These are phyloP conservation scores for Anguilla rostrata DNA, from an alignment of 2,113 vertebrate species.

Conservation along the genomic window DNA sequence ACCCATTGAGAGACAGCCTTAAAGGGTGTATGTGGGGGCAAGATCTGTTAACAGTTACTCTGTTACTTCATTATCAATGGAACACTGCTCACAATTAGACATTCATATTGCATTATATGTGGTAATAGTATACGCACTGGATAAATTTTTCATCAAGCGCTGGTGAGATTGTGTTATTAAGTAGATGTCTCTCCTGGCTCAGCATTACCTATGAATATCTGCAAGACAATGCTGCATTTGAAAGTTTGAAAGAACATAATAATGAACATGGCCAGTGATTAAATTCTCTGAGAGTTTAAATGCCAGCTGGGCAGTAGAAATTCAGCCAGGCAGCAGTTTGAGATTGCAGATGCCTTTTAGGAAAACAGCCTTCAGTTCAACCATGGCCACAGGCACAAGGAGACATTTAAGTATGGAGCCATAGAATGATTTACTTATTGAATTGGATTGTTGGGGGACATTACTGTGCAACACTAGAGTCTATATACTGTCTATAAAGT, in stretches of 20 bases:
- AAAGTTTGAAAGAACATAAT: constrained; percentile 22
- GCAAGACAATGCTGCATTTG: constrained; percentile 18
- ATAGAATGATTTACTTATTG: not conserved
- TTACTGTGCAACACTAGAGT: no score
- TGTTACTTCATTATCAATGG: constrained; percentile 27
- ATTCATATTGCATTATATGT: constrained; percentile 28
- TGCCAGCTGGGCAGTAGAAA: not conserved
- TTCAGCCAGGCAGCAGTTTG: not conserved
- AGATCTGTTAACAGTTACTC: constrained; percentile 20
- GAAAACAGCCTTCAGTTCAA: not conserved
- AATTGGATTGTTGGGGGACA: no score
- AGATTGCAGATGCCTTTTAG: not conserved
- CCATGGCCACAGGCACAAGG: not conserved
- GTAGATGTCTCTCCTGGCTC: constrained; percentile 26
- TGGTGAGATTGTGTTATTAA: constrained; percentile 33
- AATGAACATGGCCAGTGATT: constrained; percentile 16
- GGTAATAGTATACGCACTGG: constrained; percentile 30
- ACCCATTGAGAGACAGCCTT: constrained; percentile 33
- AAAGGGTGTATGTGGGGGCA: constrained; percentile 29
- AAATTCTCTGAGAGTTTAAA: constrained; percentile 4
- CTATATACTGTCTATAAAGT: no score
- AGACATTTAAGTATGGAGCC: not conserved
- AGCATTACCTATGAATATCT: constrained; percentile 14
- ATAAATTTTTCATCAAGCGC: constrained; percentile 41
- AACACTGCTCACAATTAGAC: constrained; percentile 32